These are phyloP conservation scores for Drosophila nigricruria DNA, from an alignment of 2,888 invertebrate genomes.

Conservation along the genomic window DNA sequence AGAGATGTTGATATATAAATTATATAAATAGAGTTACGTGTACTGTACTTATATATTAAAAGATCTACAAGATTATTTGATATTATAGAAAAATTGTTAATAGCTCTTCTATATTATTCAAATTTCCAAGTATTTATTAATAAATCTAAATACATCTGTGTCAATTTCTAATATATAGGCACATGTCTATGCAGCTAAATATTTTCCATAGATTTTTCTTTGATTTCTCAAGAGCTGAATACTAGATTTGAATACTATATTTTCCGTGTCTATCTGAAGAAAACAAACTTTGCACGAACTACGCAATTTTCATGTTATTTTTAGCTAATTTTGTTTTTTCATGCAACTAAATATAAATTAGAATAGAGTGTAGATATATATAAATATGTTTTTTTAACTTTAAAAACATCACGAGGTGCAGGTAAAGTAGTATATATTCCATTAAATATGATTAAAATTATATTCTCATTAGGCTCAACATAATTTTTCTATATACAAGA, in stretches of 20 bases:
- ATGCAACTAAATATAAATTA: conserved; percentile 27
- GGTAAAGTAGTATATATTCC: neutral
- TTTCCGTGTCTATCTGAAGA: conserved; percentile 13
- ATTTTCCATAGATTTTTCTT: conserved; percentile 18
- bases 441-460: neutral
- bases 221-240: conserved; percentile 16
- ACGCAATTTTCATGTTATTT: conserved; percentile 64
- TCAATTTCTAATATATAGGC: conserved; percentile 10
- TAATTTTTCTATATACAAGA: conserved; percentile 1
- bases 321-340: conserved; percentile 44
- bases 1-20: no score
- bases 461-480: conserved; percentile 1
- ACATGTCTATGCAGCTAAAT: conserved; percentile 2
- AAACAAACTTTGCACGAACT: conserved; percentile 59
- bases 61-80: neutral
- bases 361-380: conserved; percentile 10
- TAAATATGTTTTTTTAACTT: neutral
- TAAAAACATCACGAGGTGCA: conserved; percentile 9
- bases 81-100: neutral
- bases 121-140: neutral
- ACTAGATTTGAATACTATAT: conserved; percentile 14
- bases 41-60: neutral
- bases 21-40: neutral
- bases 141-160: neutral
- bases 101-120: neutral